Percentiles rank a stretch among this genome's conserved stretches.
phyloP scores from a whole-genome alignment of 2,797 vertebrate genomes.

The Protonibea diacanthus region DNA sequence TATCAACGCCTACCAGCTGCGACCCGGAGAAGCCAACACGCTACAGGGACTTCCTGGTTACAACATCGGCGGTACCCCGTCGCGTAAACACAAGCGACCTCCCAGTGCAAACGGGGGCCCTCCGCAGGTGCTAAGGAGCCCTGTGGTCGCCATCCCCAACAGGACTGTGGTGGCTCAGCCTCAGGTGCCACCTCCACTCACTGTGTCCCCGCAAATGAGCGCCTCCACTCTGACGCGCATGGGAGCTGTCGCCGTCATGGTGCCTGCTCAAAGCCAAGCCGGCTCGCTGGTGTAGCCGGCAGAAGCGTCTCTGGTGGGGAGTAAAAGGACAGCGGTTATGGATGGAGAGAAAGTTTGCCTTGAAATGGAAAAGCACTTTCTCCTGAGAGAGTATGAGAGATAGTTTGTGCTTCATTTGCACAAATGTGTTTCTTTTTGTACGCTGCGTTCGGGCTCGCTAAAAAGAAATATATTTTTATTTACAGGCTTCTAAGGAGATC shows the following conservation, averaged over 20 bases:
- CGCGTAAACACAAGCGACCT: constrained; percentile 72
- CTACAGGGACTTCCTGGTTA: constrained; percentile 87
- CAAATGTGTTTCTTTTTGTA: constrained; percentile 65
- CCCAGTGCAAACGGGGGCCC: constrained; percentile 71
- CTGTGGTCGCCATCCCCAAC: constrained; percentile 63
- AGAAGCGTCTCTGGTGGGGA: background rate
- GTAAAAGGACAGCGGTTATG: background rate
- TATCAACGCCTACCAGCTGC: constrained; percentile 85
- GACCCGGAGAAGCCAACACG: constrained; percentile 77
- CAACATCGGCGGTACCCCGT: constrained; percentile 68
- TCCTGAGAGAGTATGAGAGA: constrained; percentile 36
- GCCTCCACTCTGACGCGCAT: constrained; percentile 85
- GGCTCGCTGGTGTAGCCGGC: constrained; percentile 92
- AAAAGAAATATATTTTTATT: constrained; percentile 68
- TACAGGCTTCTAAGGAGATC: constrained; percentile 31
- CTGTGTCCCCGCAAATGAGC: constrained; percentile 69
- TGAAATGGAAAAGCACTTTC: constrained; percentile 59
- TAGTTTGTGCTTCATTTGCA: constrained; percentile 43
- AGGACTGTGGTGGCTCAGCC: constrained; percentile 85
- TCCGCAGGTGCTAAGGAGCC: constrained; percentile 68
- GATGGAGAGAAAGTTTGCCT: constrained; percentile 52
- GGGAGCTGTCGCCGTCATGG: constrained; percentile 89
- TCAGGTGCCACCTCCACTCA: constrained; percentile 77
- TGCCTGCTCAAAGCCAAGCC: constrained; percentile 91
- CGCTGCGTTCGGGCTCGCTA: constrained; percentile 38